A percentile compares a stretch with the other conserved stretches of the same genome.
Evolutionary conservation across 2,888 invertebrate species (phyloP).

Genomic region (Spodoptera exigua): DNA sequence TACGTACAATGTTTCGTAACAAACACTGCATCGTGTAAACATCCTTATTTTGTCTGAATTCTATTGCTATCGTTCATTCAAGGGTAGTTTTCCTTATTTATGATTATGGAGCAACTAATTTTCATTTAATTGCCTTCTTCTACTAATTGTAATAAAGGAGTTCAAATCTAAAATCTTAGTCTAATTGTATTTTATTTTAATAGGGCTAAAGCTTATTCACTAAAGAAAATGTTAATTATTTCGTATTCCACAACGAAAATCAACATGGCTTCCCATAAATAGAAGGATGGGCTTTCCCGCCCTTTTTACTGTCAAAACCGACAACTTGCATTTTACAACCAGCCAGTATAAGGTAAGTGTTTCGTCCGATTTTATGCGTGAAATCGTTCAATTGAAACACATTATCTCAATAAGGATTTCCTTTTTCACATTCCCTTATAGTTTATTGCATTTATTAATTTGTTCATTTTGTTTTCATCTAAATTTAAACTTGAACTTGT

Average conservation of each 20-base stretch:
- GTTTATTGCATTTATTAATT: conserved; percentile 10
- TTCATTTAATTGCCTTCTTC: too few relatives aligned
- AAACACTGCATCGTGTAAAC: conserved; percentile 13
- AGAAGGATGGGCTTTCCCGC: conserved; percentile 15
- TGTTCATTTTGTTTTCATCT: conserved; percentile 25
- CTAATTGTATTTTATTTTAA: too few relatives aligned
- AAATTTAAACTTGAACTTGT: too few relatives aligned
- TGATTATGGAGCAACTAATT: too few relatives aligned
- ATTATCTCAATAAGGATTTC: conserved; percentile 27
- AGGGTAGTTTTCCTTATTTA: too few relatives aligned
- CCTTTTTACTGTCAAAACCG: conserved; percentile 9
- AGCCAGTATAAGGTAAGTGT: background rate
- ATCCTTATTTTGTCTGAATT: conserved; percentile 17
- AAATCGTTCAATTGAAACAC: conserved; percentile 17
- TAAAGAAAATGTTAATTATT: too few relatives aligned
- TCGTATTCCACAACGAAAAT: too few relatives aligned
- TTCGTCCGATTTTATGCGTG: conserved; percentile 22
- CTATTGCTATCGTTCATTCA: too few relatives aligned
- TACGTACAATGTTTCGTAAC: conserved; percentile 27
- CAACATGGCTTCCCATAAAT: too few relatives aligned
- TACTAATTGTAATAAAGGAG: too few relatives aligned
- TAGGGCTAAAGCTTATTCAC: too few relatives aligned
- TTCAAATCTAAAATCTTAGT: too few relatives aligned
- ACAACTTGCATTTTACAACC: conserved; percentile 18
- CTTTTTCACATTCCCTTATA: conserved; percentile 36